A percentile compares a stretch with the other conserved stretches of the same genome.
Evolutionary conservation across 2,888 invertebrate species (phyloP).

Genomic region (Conistra vaccinii): DNA sequence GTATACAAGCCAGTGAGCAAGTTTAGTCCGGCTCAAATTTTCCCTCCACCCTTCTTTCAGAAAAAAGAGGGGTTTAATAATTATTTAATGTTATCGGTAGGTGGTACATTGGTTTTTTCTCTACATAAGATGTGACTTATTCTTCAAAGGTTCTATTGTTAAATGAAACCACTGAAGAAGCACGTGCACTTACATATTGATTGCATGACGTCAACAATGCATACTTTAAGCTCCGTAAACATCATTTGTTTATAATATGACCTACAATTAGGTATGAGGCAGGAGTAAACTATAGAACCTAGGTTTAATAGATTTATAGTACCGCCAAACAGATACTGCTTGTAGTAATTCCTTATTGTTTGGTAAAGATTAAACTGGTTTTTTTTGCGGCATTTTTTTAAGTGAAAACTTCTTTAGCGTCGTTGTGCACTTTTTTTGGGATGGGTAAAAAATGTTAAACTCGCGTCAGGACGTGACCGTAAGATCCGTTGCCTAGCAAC

Average conservation of each 20-base stretch:
- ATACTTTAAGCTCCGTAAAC: neutral
- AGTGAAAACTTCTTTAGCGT: no score
- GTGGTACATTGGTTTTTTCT: neutral
- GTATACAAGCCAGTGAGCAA: no score
- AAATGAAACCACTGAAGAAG: neutral
- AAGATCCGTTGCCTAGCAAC: no score
- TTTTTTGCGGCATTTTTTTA: no score
- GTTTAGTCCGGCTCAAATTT: neutral
- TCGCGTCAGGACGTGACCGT: no score
- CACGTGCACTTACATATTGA: conserved; percentile 35
- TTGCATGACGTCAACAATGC: conserved; percentile 39
- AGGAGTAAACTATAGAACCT: neutral
- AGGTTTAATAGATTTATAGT: neutral
- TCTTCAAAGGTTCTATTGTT: conserved; percentile 5
- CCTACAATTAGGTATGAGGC: neutral
- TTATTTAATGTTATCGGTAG: no score
- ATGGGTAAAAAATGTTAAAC: no score
- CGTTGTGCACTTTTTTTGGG: no score
- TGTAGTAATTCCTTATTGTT: neutral
- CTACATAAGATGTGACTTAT: neutral
- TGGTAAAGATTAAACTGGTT: neutral
- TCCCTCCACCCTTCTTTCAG: neutral
- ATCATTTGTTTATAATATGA: conserved; percentile 13
- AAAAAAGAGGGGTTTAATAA: neutral
- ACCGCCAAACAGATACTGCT: neutral